Base-by-base conservation (phyloP, 2,113 vertebrate genomes). In the Campylomormyrus numenius region DNA sequence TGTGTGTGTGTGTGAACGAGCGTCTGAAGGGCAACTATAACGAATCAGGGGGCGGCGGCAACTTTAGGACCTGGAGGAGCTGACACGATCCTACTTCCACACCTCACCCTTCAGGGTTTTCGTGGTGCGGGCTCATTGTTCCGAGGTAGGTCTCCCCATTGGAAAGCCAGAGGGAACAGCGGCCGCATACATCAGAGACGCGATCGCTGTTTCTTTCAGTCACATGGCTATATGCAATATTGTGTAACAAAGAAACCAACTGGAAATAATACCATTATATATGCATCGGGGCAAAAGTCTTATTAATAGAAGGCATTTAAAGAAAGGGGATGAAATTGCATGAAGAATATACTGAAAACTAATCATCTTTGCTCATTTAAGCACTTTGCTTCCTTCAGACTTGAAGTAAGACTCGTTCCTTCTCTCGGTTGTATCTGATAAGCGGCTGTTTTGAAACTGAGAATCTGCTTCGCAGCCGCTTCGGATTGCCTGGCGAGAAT, bases 111-210 rank as follows among this genome's bases (percentile, higher is more conserved):
- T n/a, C 85, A 90, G 84, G 86, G 10, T 58, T 52, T 89, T 66
- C 89, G 86, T 62, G 74, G 90, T 87, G 80, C 85, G 88, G 66
- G 90, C 89, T 93, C 93, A 95, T 95, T 95, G 94, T 95, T 95
- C 93, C 84, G 77, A 86, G 52, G 62, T 62, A 88, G 92, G 92
- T 66, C 90, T 46, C 66, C 15, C 56, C 89, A 0, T 90, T 87
- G 89, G n/a, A 89, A 90, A 85, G 94, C 91, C 84, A 56, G 19
- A 13, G 31, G 89, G 91, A 89, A 90, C 48, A 39, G 45, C 87
- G 21, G 50, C 39, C 10, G 42, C 6, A 80, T 19, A 48, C 50
- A 88, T 66, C 80, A 35, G 45, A 74, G 46, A 58, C 49, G 66
- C 90, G 35, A 58, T 24, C 66, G 42, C 77, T 31, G 58, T 84